Evolutionary conservation across 2,888 invertebrate species (phyloP).

Genomic region (Nasonovia ribisnigri): DNA sequence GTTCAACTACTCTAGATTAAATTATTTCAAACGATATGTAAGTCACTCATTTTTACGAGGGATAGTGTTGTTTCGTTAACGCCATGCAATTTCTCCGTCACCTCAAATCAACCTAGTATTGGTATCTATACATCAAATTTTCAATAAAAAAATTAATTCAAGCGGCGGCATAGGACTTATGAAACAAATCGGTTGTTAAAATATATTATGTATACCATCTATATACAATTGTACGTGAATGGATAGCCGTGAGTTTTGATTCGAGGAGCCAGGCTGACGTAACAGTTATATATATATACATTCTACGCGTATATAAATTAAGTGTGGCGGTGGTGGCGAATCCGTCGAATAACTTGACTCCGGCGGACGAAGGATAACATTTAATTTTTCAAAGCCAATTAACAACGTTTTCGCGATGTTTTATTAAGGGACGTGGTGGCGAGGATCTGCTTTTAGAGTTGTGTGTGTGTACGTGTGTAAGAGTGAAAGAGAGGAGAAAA

Average conservation of each 20-base stretch:
- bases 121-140: neutral
- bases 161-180: neutral
- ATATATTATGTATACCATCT: neutral
- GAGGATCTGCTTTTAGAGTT: neutral
- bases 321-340: conserved; percentile 1
- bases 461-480: neutral
- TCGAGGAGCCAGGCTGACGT: neutral
- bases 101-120: neutral
- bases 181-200: neutral
- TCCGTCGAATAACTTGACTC: conserved; percentile 17
- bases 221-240: neutral
- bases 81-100: neutral
- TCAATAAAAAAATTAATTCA: neutral
- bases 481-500: neutral
- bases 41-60: neutral
- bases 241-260: neutral
- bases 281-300: neutral
- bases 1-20: neutral
- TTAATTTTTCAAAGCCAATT: conserved; percentile 61
- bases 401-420: conserved; percentile 56
- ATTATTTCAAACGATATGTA: neutral
- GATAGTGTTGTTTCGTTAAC: neutral
- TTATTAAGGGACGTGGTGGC: conserved; percentile 26
- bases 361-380: conserved; percentile 30
- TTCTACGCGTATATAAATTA: neutral